phyloP scores from a whole-genome alignment of 2,797 vertebrate species.

The Cirrhinus mrigala region DNA sequence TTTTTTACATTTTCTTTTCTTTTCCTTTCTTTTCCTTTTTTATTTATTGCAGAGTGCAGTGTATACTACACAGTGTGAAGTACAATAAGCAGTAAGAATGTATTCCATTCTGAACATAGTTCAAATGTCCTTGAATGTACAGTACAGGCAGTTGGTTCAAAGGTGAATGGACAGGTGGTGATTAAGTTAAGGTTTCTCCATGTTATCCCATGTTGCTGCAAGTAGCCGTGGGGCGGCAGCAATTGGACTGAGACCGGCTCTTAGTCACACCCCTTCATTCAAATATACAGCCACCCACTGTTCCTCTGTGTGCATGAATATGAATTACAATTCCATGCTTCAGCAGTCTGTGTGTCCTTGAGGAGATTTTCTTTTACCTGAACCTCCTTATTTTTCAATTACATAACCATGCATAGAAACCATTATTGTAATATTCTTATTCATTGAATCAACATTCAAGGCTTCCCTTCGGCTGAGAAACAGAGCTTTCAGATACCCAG shows the following conservation, averaged over 20 bases:
- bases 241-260: not conserved
- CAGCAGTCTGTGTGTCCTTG: conserved; percentile 38
- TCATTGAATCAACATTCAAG: conserved; percentile 37
- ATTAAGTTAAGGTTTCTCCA: not conserved
- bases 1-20: too few relatives aligned
- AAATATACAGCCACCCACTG: conserved; percentile 26
- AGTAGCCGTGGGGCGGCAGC: not conserved
- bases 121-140: not conserved
- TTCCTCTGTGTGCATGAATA: conserved; percentile 28
- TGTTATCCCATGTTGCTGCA: not conserved
- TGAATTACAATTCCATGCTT: conserved; percentile 43
- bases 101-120: conserved; percentile 2
- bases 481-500: not conserved
- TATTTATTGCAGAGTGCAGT: not conserved
- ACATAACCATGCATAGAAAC: conserved; percentile 31
- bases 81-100: not conserved
- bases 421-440: conserved; percentile 36
- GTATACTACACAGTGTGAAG: not conserved
- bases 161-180: not conserved
- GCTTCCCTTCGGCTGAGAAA: conserved; percentile 8
- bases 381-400: conserved; percentile 36
- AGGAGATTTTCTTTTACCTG: conserved; percentile 43
- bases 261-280: conserved; percentile 27
- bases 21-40: too few relatives aligned
- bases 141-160: not conserved